Percentiles rank a stretch among this genome's conserved stretches.
These are phyloP conservation scores for Oreochromis tanganicae DNA, from an alignment of 2,113 vertebrate species.

Conservation along the genomic window DNA sequence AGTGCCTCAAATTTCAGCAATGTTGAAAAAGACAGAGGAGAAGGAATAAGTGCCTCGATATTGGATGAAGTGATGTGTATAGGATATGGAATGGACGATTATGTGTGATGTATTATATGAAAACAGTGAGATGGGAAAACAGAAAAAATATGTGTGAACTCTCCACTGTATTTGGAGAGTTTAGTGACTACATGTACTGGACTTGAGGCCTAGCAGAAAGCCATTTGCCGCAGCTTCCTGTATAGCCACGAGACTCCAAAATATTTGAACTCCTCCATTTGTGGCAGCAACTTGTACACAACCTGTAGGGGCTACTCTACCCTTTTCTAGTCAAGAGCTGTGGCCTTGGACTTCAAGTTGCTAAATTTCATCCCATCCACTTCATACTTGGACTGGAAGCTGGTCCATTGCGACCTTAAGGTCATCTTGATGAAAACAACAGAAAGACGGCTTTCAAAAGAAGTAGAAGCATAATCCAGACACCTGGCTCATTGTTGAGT, in stretches of 20 bases:
- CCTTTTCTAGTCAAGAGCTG: not conserved
- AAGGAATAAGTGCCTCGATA: not conserved
- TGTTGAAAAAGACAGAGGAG: not conserved
- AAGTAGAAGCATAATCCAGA: not conserved
- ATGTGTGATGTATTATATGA: not conserved
- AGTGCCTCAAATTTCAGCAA: not conserved
- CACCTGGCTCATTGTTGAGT: not conserved
- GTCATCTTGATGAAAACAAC: not conserved
- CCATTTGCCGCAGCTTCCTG: not conserved
- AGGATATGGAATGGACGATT: not conserved
- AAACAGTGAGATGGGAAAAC: not conserved
- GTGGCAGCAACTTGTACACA: not conserved
- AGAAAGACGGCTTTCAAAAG: not conserved
- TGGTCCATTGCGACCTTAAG: not conserved
- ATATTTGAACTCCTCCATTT: not conserved
- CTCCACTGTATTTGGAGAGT: not conserved
- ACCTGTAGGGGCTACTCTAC: not conserved
- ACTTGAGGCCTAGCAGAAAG: not conserved
- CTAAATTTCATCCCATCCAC: not conserved
- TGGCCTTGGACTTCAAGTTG: not conserved
- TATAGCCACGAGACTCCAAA: not conserved
- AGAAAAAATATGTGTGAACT: not conserved
- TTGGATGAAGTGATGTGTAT: not conserved
- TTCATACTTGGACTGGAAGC: not conserved
- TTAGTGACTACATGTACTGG: not conserved